Evolutionary conservation across 2,113 vertebrate genomes (phyloP).

Genomic region (Dunckerocampus dactyliophorus): DNA sequence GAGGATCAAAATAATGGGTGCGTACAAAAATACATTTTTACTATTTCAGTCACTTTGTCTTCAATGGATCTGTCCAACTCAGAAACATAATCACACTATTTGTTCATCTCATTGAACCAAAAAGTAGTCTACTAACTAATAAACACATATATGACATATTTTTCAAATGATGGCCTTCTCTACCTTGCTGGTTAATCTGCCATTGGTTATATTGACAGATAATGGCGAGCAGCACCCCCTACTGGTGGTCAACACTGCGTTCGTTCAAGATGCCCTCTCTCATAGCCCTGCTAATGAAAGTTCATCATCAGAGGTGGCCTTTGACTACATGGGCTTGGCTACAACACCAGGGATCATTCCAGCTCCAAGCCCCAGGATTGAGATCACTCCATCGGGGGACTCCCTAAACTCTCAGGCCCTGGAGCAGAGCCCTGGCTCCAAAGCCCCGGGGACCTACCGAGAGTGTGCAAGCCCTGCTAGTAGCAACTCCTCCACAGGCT

Average conservation of each 20-base stretch:
- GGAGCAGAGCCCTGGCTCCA: conserved; percentile 75
- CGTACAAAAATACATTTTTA: too few species aligned
- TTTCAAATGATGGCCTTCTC: too few species aligned
- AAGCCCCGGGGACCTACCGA: conserved; percentile 74
- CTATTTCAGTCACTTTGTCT: too few species aligned
- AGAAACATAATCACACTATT: too few species aligned
- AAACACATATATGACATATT: too few species aligned
- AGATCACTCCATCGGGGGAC: conserved; percentile 94
- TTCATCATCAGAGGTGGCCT: conserved; percentile 35
- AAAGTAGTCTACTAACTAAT: too few species aligned
- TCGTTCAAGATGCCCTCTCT: conserved; percentile 64
- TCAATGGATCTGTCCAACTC: too few species aligned
- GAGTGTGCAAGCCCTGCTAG: conserved; percentile 97
- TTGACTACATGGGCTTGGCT: conserved; percentile 27
- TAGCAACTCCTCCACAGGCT: conserved; percentile 95
- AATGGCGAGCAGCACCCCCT: conserved; percentile 75
- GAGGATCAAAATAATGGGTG: too few species aligned
- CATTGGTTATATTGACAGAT: conserved; percentile 27
- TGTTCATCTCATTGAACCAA: too few species aligned
- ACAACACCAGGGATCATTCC: conserved; percentile 71
- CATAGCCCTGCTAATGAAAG: conserved; percentile 62
- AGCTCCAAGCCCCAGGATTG: conserved; percentile 90
- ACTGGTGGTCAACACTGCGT: conserved; percentile 72
- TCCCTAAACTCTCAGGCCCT: conserved; percentile 78
- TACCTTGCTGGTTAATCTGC: background rate